phyloP scores from a whole-genome alignment of 2,888 invertebrate genomes.

The Lepas anatifera region DNA sequence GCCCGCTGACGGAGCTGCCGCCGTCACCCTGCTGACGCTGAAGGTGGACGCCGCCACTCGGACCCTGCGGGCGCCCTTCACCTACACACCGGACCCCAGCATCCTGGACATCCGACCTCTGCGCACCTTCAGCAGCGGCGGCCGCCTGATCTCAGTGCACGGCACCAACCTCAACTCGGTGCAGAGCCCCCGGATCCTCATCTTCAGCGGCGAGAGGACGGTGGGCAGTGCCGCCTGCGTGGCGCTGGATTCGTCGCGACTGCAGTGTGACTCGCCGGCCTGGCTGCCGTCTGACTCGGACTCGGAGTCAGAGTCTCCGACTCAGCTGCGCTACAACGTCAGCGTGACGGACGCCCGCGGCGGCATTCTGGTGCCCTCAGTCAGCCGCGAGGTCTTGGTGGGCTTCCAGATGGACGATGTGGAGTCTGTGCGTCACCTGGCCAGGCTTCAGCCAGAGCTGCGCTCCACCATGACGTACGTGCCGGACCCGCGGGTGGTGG shows the following conservation, averaged over 20 bases:
- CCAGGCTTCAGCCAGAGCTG: slow-evolving; percentile 35
- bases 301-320: too few species aligned
- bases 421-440: slow-evolving; percentile 70
- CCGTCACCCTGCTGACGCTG: slow-evolving; percentile 58
- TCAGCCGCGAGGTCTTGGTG: slow-evolving; percentile 35
- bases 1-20: slow-evolving; percentile 45
- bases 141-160: slow-evolving; percentile 83
- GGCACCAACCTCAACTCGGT: slow-evolving; percentile 83
- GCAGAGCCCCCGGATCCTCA: slow-evolving; percentile 84
- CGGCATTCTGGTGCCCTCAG: neutral
- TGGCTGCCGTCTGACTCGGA: too few species aligned
- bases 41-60: slow-evolving; percentile 82
- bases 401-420: slow-evolving; percentile 97
- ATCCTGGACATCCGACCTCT: slow-evolving; percentile 87
- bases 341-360: neutral
- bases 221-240: neutral
- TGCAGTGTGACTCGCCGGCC: neutral
- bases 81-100: slow-evolving; percentile 85
- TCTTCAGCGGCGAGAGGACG: slow-evolving; percentile 31
- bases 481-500: slow-evolving; percentile 82
- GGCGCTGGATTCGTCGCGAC: neutral
- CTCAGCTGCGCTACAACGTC: neutral
- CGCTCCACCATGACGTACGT: slow-evolving; percentile 74
- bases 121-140: slow-evolving; percentile 83
- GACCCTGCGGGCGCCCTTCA: slow-evolving; percentile 63